Evolutionary conservation across 2,797 vertebrate species (phyloP).

Genomic region (Ctenopoma multispine): DNA sequence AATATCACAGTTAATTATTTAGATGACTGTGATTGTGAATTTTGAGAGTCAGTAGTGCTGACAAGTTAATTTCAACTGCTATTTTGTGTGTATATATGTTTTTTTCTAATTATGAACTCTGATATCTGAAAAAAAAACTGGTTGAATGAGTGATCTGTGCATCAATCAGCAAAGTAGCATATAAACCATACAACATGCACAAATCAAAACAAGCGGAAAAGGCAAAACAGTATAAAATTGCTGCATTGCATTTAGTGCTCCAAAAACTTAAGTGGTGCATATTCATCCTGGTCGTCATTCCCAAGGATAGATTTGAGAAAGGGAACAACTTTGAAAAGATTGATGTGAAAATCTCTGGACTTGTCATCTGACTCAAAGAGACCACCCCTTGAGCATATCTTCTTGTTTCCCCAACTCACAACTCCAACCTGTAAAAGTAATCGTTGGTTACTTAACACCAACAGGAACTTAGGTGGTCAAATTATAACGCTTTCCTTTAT

Average conservation of each 20-base stretch:
- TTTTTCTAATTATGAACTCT: background rate
- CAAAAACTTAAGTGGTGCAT: conserved; percentile 60
- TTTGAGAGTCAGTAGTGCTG: background rate
- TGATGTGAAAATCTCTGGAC: conserved; percentile 79
- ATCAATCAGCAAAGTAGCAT: background rate
- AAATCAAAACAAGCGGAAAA: conserved; percentile 9
- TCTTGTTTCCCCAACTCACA: conserved; percentile 76
- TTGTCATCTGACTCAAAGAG: fast-evolving
- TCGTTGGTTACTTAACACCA: background rate
- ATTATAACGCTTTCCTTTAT: background rate
- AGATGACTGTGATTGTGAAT: background rate
- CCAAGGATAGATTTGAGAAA: conserved; percentile 69
- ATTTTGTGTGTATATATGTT: background rate
- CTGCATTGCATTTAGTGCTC: background rate
- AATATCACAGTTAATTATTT: background rate
- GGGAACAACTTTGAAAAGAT: conserved; percentile 70
- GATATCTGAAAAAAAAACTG: background rate
- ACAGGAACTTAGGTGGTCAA: background rate
- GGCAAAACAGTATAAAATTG: background rate
- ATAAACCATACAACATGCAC: background rate
- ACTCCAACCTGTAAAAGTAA: conserved; percentile 60
- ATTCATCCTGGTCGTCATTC: conserved; percentile 19
- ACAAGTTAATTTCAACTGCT: background rate
- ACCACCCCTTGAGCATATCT: fast-evolving
- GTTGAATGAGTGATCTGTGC: background rate